Evolutionary conservation across 2,888 invertebrate genomes (phyloP).

Genomic region (Oscheius sp.): DNA sequence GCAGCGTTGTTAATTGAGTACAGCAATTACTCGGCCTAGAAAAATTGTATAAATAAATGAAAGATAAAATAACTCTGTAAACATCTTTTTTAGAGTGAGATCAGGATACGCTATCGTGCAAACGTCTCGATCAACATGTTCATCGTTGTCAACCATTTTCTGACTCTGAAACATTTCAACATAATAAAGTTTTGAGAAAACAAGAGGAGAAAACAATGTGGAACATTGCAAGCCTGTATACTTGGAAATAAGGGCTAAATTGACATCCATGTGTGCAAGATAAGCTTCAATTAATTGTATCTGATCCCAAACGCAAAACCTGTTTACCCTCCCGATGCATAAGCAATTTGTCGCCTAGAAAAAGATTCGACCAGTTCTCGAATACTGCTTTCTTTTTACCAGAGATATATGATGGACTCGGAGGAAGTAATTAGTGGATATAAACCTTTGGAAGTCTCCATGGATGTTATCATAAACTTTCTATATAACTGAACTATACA

Average conservation of each 20-base stretch:
- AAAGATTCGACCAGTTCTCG: slow-evolving; percentile 21
- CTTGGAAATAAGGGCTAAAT: too few species aligned
- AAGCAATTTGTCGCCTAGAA: slow-evolving; percentile 28
- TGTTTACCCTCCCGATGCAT: slow-evolving; percentile 14
- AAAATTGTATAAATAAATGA: background rate
- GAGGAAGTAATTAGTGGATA: background rate
- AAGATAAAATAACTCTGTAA: slow-evolving; percentile 5
- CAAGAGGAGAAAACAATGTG: background rate
- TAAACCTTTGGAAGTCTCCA: too few species aligned
- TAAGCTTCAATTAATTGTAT: background rate
- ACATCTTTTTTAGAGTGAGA: slow-evolving; percentile 6
- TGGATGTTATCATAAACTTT: too few species aligned
- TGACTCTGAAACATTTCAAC: background rate
- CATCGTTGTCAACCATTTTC: slow-evolving; percentile 11
- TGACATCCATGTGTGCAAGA: background rate
- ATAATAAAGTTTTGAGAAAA: background rate
- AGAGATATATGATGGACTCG: background rate
- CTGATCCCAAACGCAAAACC: slow-evolving; percentile 1
- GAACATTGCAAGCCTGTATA: too few species aligned
- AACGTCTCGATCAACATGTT: background rate
- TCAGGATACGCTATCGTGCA: background rate
- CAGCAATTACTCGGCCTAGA: slow-evolving; percentile 8
- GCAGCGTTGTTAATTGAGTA: background rate
- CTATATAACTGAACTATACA: too few species aligned
- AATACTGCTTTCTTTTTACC: background rate